A percentile compares a stretch with the other conserved stretches of the same genome.
These are phyloP conservation scores for Taxidea taxus DNA, from an alignment of 2,113 vertebrate species.

Conservation along the genomic window DNA sequence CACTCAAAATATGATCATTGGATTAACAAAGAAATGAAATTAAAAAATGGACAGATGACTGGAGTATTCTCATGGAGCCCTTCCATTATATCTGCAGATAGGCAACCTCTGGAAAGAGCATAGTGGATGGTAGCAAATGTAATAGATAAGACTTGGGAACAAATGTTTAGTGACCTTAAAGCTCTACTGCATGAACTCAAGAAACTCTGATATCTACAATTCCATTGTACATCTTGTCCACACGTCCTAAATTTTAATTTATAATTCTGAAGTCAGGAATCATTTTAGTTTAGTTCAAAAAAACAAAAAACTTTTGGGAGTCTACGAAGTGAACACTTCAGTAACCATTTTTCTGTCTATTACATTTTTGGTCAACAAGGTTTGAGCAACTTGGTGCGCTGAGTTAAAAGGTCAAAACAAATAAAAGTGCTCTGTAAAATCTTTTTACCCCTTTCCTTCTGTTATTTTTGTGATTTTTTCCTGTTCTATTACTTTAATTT, in stretches of 20 bases:
- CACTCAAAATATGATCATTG: not conserved
- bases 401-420: slow-evolving; percentile 46
- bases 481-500: not conserved
- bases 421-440: not conserved
- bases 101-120: not conserved
- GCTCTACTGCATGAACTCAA: not conserved
- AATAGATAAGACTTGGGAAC: not conserved
- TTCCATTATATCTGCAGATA: not conserved
- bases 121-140: not conserved
- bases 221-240: not conserved
- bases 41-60: not conserved
- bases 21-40: not conserved
- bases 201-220: not conserved
- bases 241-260: not conserved
- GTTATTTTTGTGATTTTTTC: not conserved
- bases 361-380: not conserved
- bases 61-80: not conserved
- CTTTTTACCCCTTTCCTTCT: not conserved
- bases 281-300: not conserved
- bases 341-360: slow-evolving; percentile 23
- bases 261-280: not conserved
- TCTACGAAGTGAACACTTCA: not conserved
- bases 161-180: not conserved
- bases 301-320: not conserved
- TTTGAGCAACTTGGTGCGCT: slow-evolving; percentile 33